Base-by-base conservation (phyloP, 2,113 vertebrate genomes). In the Tonatia bakeri region DNA sequence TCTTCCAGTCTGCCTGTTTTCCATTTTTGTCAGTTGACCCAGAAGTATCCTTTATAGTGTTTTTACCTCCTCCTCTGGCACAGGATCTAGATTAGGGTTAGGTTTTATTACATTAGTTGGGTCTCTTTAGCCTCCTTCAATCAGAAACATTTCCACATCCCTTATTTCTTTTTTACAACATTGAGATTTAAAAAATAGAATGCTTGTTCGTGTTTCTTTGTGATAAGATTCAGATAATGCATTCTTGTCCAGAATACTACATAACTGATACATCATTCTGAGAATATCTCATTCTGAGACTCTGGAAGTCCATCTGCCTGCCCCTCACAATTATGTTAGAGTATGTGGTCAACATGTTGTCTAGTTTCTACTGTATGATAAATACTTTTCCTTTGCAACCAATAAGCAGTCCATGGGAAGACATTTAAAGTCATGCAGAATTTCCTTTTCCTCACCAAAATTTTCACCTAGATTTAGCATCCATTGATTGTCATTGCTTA, bases 341-440 rank as follows among this genome's bases (percentile, higher is more conserved):
- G 56, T 90, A 59, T 9, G 64, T 87, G 52, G n/a, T 65, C 19
- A 85, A 59, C 31, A 13, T 81, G 24, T 84, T 80, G 6, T 90
- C 19, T 64, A 16, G 6, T 93, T 90, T 96, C 72, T 85, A 40
- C 45, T 85, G 15, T 76, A 8, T 93, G 80, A 70, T 82, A 52
- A 87, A 59, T 90, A 70, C 36, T 75, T 90, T 76, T 40, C 28
- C 52, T 24, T 93, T 88, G 16, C 59, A 91, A 69, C 50, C 77
- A 84, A n/a, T 65, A 91, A 88, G 17, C 20, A 93, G 10, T 88
- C 47, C 22, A 19, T 19, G 52, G 38, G 40, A 96, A 96, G 87
- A 69, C 72, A 43, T 81, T 75, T 95, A 84, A 94, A 96, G 26
- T 40, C 65, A 64, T 83, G n/a, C 24, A 94, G 9, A 88, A 85